These are phyloP conservation scores for Phragmatobia fuliginosa DNA, from an alignment of 2,888 invertebrate species.

Conservation along the genomic window DNA sequence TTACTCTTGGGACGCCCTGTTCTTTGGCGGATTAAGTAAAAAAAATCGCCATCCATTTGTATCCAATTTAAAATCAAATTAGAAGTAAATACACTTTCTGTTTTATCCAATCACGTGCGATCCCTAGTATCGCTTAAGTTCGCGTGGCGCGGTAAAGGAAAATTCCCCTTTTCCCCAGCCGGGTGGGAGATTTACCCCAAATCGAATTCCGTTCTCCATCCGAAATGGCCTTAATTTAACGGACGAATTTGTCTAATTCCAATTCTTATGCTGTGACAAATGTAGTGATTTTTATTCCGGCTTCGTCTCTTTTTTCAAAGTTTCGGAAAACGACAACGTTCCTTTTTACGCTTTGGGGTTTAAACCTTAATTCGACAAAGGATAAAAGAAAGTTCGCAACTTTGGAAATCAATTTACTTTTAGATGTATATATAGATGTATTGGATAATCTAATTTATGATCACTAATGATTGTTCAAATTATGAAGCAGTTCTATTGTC, in stretches of 20 bases:
- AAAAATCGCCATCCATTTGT: conserved; percentile 78
- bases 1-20: conserved; percentile 58
- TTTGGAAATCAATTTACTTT: conserved; percentile 54
- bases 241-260: conserved; percentile 86
- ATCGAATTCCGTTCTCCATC: conserved; percentile 79
- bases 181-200: conserved; percentile 80
- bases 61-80: conserved; percentile 85
- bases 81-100: conserved; percentile 82
- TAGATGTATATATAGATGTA: neutral
- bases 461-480: too few relatives aligned
- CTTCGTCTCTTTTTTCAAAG: conserved; percentile 59
- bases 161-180: conserved; percentile 71
- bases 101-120: conserved; percentile 80
- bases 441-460: too few relatives aligned
- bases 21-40: conserved; percentile 67
- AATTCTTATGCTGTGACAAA: conserved; percentile 85
- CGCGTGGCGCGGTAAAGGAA: conserved; percentile 67
- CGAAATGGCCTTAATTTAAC: conserved; percentile 84
- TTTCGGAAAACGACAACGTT: conserved; percentile 52
- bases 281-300: conserved; percentile 83
- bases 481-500: too few relatives aligned
- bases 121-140: conserved; percentile 65
- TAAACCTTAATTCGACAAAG: conserved; percentile 44
- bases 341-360: conserved; percentile 47
- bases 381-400: conserved; percentile 46